phyloP scores from a whole-genome alignment of 2,888 invertebrate genomes.

The Monopis laevigella region DNA sequence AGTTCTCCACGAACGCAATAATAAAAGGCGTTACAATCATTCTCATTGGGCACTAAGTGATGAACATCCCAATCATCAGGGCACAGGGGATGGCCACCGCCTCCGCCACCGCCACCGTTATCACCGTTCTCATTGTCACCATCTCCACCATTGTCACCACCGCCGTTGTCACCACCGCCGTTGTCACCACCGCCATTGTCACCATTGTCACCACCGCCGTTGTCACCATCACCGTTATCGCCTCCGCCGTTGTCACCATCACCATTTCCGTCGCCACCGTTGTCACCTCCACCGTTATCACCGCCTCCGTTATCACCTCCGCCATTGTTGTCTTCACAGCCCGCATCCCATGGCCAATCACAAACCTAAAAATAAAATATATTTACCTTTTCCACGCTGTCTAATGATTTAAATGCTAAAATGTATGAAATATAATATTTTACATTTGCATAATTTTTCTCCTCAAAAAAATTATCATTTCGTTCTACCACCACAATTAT shows the following conservation, averaged over 20 bases:
- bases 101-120: constrained; percentile 4
- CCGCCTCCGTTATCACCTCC: neutral
- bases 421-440: too few species aligned
- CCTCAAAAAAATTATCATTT: too few species aligned
- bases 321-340: neutral
- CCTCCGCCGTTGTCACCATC: neutral
- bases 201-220: neutral
- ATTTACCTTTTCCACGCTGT: too few species aligned
- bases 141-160: constrained; percentile 1
- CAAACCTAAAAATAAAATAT: constrained; percentile 11
- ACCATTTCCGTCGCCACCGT: neutral
- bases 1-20: constrained; percentile 27
- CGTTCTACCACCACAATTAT: too few species aligned
- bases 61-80: constrained; percentile 26
- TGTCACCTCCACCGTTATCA: neutral
- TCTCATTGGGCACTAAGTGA: constrained; percentile 27
- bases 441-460: too few species aligned
- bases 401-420: too few species aligned
- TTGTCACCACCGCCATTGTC: neutral
- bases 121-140: neutral
- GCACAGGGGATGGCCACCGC: constrained; percentile 19
- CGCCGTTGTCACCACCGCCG: neutral
- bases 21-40: constrained; percentile 29
- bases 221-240: neutral
- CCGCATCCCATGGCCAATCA: constrained; percentile 10